Base-by-base conservation (phyloP, 1,140 invertebrate genomes). In the Propsilocerus akamusi region DNA sequence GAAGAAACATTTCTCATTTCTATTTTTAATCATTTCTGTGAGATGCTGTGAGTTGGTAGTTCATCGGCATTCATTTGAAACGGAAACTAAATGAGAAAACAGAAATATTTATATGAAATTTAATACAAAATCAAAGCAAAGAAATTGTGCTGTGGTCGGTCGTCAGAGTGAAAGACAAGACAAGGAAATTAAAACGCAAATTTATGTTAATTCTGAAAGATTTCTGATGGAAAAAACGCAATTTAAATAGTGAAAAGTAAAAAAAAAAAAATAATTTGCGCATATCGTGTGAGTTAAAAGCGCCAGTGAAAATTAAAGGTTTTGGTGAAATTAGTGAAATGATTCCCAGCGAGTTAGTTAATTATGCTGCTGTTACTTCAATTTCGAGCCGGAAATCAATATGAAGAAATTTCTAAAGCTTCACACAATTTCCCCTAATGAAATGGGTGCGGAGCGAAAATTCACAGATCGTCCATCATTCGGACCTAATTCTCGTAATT, bases 391-490 rank as follows among this genome's bases (percentile, higher is more conserved):
- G n/a, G n/a, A n/a, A n/a, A n/a, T n/a, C n/a, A n/a, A n/a, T n/a
- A n/a, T n/a, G n/a, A n/a, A n/a, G n/a, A 30, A 3, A 41, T 37
- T 37, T 17, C 14, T 20, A 41, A 37, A 37, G 5, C 10, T 41
- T 20, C 22, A 8, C 14, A 17, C 34, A 41, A 5, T 41, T 6
- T 12, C 3, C 32, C 20, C 3, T 37, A 17, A 41, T 4, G 34
- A 41, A n/a, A n/a, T n/a, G n/a, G 3, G 34, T 41, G 34, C 34
- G 34, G 22, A 41, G 5, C 34, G 14, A 41, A 41, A 17, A 20
- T 20, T 41, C 34, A 41, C 34, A 41, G 34, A 41, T 41, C 34
- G 22, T 41, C n/a, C n/a, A n/a, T n/a, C n/a, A n/a, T n/a, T n/a
- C n/a, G 34, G 34, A 41, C 34, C 34, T 41, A 41, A 14, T 41